Conservation (phyloP, 2,888 invertebrate genomes). For the Anaspis maculata region DNA sequence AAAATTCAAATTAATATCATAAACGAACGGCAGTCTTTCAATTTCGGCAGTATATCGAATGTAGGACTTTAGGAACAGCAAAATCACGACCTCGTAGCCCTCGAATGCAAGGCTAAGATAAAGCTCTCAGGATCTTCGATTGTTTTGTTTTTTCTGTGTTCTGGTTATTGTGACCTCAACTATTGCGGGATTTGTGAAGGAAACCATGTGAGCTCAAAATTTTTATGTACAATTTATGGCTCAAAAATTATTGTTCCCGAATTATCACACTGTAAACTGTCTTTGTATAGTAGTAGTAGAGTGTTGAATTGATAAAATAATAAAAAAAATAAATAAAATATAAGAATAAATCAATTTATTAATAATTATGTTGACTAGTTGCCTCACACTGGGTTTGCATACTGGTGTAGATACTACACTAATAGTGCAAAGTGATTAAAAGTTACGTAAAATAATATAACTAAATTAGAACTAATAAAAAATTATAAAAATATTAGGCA, state of each 20-base stretch:
- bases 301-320: too few relatives aligned
- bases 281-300: too few relatives aligned
- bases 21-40: slow-evolving; percentile 43
- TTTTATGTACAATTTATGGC: slow-evolving; percentile 29
- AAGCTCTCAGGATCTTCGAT: slow-evolving; percentile 32
- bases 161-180: slow-evolving; percentile 16
- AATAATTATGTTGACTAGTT: slow-evolving; percentile 42
- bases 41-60: slow-evolving; percentile 43
- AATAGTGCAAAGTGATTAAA: too few relatives aligned
- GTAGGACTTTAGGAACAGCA: slow-evolving; percentile 41
- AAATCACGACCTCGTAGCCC: slow-evolving; percentile 39
- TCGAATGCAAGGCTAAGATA: slow-evolving; percentile 33
- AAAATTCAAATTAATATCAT: slow-evolving; percentile 29
- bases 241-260: slow-evolving; percentile 19
- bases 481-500: slow-evolving; percentile 24
- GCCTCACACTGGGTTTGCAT: slow-evolving; percentile 42
- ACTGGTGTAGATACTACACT: slow-evolving; percentile 37
- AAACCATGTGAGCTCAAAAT: slow-evolving; percentile 31
- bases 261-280: slow-evolving; percentile 31
- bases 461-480: slow-evolving; percentile 20
- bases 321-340: slow-evolving; percentile 24
- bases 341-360: slow-evolving; percentile 31
- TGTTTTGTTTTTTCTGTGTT: too few relatives aligned
- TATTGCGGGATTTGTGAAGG: slow-evolving; percentile 39
- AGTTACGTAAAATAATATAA: slow-evolving; percentile 22